Conservation (phyloP, 1,140 invertebrate species). For the Penaeus indicus region DNA sequence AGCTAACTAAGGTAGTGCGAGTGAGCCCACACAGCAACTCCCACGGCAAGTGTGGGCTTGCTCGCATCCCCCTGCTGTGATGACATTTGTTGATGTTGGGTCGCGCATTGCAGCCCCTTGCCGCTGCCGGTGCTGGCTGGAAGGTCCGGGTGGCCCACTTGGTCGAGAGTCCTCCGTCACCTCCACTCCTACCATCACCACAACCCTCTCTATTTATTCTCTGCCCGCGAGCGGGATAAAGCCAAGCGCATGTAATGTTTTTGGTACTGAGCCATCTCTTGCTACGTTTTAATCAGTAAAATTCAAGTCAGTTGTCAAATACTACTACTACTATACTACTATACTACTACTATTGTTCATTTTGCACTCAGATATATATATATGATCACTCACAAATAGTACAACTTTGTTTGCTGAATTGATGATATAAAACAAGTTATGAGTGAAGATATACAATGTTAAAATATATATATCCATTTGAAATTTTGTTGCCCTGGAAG, state of each 20-base stretch:
- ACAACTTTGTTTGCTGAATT: constrained; percentile 15
- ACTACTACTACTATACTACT: constrained; percentile 18
- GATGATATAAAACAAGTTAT: constrained; percentile 9
- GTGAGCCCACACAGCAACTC: constrained; percentile 42
- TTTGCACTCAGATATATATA: constrained; percentile 45
- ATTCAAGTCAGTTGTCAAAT: constrained; percentile 52
- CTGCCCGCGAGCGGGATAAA: constrained; percentile 62
- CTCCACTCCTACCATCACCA: constrained; percentile 60
- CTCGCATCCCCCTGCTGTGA: constrained; percentile 31
- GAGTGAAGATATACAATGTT: constrained; percentile 1
- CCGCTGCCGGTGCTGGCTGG: constrained; percentile 56
- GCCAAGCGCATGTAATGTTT: constrained; percentile 62
- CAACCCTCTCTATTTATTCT: constrained; percentile 64
- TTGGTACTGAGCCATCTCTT: constrained; percentile 64
- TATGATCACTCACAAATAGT: constrained; percentile 48
- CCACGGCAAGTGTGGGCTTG: constrained; percentile 37
- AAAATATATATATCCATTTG: constrained; percentile 17
- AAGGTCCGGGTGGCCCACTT: constrained; percentile 59
- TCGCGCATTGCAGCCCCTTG: constrained; percentile 63
- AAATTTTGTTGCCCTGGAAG: constrained; percentile 50
- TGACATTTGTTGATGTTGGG: constrained; percentile 59
- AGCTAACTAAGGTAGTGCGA: constrained; percentile 46
- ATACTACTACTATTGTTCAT: constrained; percentile 20
- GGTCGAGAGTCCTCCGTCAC: constrained; percentile 58
- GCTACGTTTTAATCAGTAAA: constrained; percentile 50